Evolutionary conservation across 2,113 vertebrate species (phyloP), one percentile per base, ranked within the genome.

Genomic region (Geothlypis trichas): DNA sequence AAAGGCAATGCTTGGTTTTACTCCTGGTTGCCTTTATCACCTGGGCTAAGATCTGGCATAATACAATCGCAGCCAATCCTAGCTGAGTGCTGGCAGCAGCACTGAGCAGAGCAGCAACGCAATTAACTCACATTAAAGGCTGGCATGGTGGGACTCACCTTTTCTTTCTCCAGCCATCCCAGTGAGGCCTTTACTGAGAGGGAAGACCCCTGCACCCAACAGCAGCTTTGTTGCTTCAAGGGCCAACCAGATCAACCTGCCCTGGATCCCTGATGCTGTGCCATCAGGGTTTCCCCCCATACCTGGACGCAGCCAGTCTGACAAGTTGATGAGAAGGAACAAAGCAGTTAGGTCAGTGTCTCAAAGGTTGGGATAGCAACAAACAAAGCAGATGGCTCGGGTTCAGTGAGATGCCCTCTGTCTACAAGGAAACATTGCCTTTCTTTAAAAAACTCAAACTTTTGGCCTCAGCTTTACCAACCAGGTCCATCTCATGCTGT

Each of bases 151-250:
- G 23, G 35, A 68, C 9, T 54, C 4, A 1, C 3, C 19, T 16
- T 57, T 16, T 21, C 42, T 67, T 72, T 13, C 24, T 39, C n/a
- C 54, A 46, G 39, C 16, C 28, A 42, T 51, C 20, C 17, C 4
- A 7, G 4, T 0, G 0, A 33, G 9, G 5, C 4, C 9, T 69
- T 69, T 41, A 27, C 12, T 28, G 5, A 27, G 11, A 63, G 35
- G 26, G 69, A 47, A 62, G 42, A 78, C 4, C 7, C 24, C 41
- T 74, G 28, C 8, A 46, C 11, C 20, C 42, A 74, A 12, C 5
- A 71, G 37, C 16, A 71, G 8, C 13, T 62, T 57, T 62, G 11
- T 9, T 0, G 0, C 8, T 57, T 61, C 59, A 24, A 13, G 7
- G 33, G 39, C 13, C 33, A 37, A 3, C 11, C 62, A 87, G 11